Evolutionary conservation across 2,113 vertebrate genomes (phyloP).

Genomic region (Propithecus coquereli): DNA sequence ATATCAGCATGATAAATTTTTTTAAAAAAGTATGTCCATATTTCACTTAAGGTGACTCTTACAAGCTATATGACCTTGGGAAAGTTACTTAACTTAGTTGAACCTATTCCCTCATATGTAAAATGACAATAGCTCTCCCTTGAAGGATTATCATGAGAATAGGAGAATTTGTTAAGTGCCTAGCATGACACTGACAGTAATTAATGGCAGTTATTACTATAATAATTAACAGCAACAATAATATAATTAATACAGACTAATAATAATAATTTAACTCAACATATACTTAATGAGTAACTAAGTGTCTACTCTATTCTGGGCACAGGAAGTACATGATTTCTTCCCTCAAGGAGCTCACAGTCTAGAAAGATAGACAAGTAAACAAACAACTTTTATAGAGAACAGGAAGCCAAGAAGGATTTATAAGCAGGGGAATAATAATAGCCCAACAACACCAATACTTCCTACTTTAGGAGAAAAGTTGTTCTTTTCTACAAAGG

Average conservation of each 20-base stretch:
- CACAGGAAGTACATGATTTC: not conserved
- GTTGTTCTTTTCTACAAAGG: not conserved
- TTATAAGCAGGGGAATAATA: not conserved
- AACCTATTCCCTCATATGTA: not conserved
- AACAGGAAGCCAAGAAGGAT: not conserved
- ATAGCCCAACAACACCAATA: not conserved
- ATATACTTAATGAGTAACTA: not conserved
- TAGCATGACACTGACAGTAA: not conserved
- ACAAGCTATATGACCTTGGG: not conserved
- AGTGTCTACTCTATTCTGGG: not conserved
- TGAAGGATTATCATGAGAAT: not conserved
- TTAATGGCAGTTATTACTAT: not conserved
- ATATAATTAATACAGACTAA: conserved; percentile 35
- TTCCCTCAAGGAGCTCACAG: not conserved
- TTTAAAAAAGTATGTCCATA: not conserved
- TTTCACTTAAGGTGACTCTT: not conserved
- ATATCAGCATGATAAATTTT: not conserved
- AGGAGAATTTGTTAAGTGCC: not conserved
- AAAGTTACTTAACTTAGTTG: not conserved
- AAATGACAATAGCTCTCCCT: not conserved
- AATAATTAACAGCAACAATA: not conserved
- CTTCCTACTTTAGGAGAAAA: not conserved
- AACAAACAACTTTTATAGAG: not conserved
- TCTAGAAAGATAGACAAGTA: not conserved
- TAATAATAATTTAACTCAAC: not conserved